A percentile compares a stretch with the other conserved stretches of the same genome.
phyloP scores from a whole-genome alignment of 2,888 invertebrate genomes.

The Trypoxylon attenuatum region DNA sequence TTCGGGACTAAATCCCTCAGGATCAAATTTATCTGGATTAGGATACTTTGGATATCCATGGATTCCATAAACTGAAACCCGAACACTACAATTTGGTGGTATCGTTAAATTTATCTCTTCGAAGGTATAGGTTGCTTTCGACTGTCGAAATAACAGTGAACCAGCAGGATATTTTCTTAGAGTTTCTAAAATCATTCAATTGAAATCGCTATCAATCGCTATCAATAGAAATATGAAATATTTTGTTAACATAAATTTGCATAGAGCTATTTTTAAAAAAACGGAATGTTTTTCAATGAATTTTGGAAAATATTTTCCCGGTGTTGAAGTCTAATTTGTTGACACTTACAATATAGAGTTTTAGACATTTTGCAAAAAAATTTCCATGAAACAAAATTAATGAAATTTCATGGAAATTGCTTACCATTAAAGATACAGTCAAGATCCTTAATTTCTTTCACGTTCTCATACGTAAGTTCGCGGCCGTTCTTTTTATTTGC shows the following conservation, averaged over 20 bases:
- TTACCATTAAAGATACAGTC: conserved; percentile 71
- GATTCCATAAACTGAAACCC: conserved; percentile 52
- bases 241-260: no score
- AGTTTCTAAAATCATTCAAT: conserved; percentile 67
- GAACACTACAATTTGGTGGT: conserved; percentile 34
- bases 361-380: no score
- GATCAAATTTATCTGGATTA: conserved; percentile 61
- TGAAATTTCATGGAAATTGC: no score
- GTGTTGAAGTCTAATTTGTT: no score
- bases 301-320: no score
- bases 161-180: conserved; percentile 74
- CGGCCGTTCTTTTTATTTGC: conserved; percentile 57
- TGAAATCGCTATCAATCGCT: no score
- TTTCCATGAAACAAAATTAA: no score
- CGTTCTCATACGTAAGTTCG: conserved; percentile 69
- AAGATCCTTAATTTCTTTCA: conserved; percentile 73
- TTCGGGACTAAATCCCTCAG: conserved; percentile 61
- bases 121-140: conserved; percentile 55
- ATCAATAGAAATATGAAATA: no score
- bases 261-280: no score
- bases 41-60: conserved; percentile 58
- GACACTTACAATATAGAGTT: no score
- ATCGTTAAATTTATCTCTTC: conserved; percentile 53
- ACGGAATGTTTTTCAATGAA: no score
- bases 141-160: conserved; percentile 61